Base-by-base conservation (phyloP, 2,888 invertebrate species). In the Himalopsyche anomala region DNA sequence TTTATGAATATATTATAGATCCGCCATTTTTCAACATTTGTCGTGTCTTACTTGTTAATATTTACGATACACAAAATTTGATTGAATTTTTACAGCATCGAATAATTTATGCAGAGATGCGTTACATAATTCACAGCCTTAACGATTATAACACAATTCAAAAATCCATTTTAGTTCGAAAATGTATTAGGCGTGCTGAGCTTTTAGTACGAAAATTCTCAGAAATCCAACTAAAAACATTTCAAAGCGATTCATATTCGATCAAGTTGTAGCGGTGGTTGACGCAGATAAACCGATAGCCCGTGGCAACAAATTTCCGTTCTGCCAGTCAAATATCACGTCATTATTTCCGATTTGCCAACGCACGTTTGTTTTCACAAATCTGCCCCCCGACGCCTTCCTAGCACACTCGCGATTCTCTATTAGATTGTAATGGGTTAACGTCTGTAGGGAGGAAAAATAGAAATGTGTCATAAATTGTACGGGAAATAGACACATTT, bases 291-390 rank as follows among this genome's bases (percentile, higher is more conserved):
- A 87, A 55, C 42, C 84, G 87, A 87, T 87, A 83, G 84, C 85
- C 81, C 84, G 82, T 80, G 86, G 83, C 88, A 85, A 83, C 85
- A 88, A 88, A 88, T 88, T 88, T 88, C 88, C 88, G 86, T 83
- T 86, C 86, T 85, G 88, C 86, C 88, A 88, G 81, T 88, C 88
- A 87, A 86, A 88, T 83, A 85, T 87, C 87, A 86, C 86, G 87
- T 88, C 86, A 87, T 88, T 86, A 86, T 85, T 84, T 87, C 87
- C 87, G 88, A 82, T 86, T 84, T 84, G 82, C 80, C 80, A 80
- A 84, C 51, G 84, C 84, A 82, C 87, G 81, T 86, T 87, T 87
- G 85, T 87, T 84, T 84, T 86, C 85, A 84, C 85, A 54, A 85
- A 82, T 86, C 81, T 19, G 36, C 12, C 40, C 54, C 74, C 51